Evolutionary conservation across 2,888 invertebrate species (phyloP).

Genomic region (Drosophila acutilabella): DNA sequence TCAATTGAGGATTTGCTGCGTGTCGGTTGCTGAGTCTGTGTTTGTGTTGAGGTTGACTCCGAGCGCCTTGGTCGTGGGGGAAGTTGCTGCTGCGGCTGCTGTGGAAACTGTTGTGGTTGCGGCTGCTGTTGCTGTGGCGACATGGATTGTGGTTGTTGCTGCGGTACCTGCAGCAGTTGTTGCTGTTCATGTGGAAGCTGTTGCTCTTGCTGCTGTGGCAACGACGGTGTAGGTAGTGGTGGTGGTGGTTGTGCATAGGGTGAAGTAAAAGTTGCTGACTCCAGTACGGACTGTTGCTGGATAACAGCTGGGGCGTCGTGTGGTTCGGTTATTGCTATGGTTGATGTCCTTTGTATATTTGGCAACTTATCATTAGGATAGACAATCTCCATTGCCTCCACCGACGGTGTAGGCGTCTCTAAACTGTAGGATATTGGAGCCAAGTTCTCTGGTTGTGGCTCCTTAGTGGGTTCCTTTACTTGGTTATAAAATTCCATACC

Average conservation of each 20-base stretch:
- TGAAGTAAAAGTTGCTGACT: conserved; percentile 3
- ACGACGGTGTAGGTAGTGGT: neutral
- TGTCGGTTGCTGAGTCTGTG: conserved; percentile 16
- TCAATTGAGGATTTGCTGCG: conserved; percentile 40
- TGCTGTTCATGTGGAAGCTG: conserved; percentile 8
- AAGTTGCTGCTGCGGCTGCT: conserved; percentile 4
- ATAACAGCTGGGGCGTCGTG: conserved; percentile 2
- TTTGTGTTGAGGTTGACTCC: conserved; percentile 29
- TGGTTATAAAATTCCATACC: conserved; percentile 24
- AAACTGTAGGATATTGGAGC: conserved; percentile 43
- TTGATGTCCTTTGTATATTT: conserved; percentile 1
- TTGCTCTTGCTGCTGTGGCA: conserved; percentile 4
- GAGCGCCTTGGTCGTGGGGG: conserved; percentile 11
- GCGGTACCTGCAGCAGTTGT: neutral
- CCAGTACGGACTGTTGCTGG: conserved; percentile 9
- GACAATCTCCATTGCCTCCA: conserved; percentile 55
- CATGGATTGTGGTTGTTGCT: conserved; percentile 4
- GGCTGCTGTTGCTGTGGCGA: conserved; percentile 12
- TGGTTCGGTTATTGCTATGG: neutral
- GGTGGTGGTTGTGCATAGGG: conserved; percentile 10
- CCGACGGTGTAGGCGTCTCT: conserved; percentile 50
- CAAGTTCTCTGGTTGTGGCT: conserved; percentile 33
- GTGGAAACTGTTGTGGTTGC: conserved; percentile 11
- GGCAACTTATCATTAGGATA: conserved; percentile 38
- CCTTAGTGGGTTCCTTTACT: conserved; percentile 11